phyloP scores from a whole-genome alignment of 2,797 vertebrate species.

The Peromyscus nudipes region DNA sequence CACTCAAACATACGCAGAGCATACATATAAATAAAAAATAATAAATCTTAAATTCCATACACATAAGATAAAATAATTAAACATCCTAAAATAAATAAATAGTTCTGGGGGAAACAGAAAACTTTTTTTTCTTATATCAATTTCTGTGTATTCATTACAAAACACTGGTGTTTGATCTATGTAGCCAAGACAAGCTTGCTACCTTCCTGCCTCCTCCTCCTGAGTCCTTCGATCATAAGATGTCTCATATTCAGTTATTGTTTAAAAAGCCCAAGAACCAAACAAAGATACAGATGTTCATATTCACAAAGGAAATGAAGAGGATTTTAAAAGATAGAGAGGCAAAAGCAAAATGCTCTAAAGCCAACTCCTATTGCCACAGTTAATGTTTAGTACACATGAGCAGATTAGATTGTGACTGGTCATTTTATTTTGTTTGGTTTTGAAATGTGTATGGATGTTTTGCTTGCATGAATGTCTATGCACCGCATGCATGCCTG shows the following conservation, averaged over 20 bases:
- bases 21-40: not conserved
- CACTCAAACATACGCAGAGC: not conserved
- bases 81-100: not conserved
- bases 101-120: not conserved
- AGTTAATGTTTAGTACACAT: not conserved
- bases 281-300: not conserved
- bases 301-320: not conserved
- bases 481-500: not conserved
- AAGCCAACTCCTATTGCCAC: not conserved
- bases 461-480: not conserved
- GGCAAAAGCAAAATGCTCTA: not conserved
- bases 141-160: constrained; percentile 35
- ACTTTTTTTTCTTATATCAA: constrained; percentile 17
- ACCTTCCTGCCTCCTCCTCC: not conserved
- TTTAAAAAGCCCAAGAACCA: not conserved
- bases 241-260: not conserved
- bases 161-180: not conserved
- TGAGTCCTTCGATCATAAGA: not conserved
- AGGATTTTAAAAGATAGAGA: not conserved
- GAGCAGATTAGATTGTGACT: not conserved
- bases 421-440: not conserved
- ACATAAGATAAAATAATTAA: not conserved
- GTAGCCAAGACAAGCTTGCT: not conserved
- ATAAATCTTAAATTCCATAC: not conserved
- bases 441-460: not conserved